phyloP scores from a whole-genome alignment of 2,113 vertebrate species.

The Rousettus leschenaultii region DNA sequence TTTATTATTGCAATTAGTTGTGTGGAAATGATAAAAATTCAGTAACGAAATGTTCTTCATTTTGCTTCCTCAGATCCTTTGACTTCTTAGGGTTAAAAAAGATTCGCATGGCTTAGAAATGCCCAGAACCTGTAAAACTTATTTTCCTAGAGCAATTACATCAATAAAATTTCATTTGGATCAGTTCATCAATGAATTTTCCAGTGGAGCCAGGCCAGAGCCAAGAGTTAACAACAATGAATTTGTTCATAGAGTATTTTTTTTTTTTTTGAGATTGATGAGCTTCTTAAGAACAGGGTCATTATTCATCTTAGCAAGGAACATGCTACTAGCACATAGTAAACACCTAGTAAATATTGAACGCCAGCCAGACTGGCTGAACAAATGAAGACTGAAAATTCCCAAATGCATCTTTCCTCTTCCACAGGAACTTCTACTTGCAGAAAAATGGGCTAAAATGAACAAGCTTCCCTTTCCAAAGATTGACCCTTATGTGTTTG shows the following conservation, averaged over 20 bases:
- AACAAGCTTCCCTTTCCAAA: constrained; percentile 98
- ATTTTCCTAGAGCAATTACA: not conserved
- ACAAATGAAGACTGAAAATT: not conserved
- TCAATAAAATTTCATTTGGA: not conserved
- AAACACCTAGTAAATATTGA: not conserved
- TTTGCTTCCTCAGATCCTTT: not conserved
- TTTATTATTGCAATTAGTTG: not conserved
- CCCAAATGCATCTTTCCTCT: not conserved
- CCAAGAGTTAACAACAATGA: not conserved
- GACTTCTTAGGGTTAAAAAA: not conserved
- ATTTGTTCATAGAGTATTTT: not conserved
- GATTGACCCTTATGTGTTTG: constrained; percentile 97
- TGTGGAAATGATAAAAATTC: not conserved
- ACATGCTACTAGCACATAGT: not conserved
- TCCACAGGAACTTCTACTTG: constrained; percentile 93
- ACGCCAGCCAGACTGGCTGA: not conserved
- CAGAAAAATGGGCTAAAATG: constrained; percentile 99
- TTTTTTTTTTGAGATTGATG: not conserved
- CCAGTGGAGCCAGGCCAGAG: not conserved
- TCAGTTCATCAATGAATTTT: not conserved
- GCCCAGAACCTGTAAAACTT: not conserved
- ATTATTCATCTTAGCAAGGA: not conserved
- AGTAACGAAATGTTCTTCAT: not conserved
- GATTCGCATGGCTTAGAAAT: not conserved
- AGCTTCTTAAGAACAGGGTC: not conserved